Conservation (phyloP, 2,888 invertebrate species). For the Pherbina coryleti region DNA sequence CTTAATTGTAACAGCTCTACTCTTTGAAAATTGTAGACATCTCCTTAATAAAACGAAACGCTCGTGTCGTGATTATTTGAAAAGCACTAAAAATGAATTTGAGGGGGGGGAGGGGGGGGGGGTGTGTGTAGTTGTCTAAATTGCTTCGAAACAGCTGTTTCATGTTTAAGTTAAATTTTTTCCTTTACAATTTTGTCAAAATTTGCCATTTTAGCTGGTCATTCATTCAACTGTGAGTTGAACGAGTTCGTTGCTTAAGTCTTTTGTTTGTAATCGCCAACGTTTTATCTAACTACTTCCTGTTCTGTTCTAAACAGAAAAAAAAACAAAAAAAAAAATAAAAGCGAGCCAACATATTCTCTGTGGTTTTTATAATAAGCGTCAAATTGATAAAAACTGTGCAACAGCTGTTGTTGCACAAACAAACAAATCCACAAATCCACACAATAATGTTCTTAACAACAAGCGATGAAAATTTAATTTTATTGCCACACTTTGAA, state of each 20-base stretch:
- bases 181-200: neutral
- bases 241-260: neutral
- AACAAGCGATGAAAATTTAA: neutral
- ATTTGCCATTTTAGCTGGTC: neutral
- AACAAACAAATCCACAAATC: neutral
- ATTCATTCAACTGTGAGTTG: too few relatives aligned
- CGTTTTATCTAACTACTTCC: neutral
- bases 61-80: too few relatives aligned
- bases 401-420: slow-evolving; percentile 1
- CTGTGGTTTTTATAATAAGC: neutral
- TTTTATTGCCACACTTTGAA: neutral
- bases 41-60: too few relatives aligned
- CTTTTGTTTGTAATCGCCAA: neutral
- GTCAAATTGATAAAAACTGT: neutral
- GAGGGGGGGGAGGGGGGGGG: too few relatives aligned
- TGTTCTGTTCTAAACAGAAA: neutral
- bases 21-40: too few relatives aligned
- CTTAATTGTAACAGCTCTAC: too few relatives aligned
- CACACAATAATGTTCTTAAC: neutral
- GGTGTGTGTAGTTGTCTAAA: too few relatives aligned
- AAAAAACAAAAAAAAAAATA: neutral
- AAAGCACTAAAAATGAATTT: too few relatives aligned
- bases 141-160: too few relatives aligned
- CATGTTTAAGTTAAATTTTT: neutral
- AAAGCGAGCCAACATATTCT: neutral